Conservation (phyloP, 2,797 vertebrate species). For the Oreochromis grahami region DNA sequence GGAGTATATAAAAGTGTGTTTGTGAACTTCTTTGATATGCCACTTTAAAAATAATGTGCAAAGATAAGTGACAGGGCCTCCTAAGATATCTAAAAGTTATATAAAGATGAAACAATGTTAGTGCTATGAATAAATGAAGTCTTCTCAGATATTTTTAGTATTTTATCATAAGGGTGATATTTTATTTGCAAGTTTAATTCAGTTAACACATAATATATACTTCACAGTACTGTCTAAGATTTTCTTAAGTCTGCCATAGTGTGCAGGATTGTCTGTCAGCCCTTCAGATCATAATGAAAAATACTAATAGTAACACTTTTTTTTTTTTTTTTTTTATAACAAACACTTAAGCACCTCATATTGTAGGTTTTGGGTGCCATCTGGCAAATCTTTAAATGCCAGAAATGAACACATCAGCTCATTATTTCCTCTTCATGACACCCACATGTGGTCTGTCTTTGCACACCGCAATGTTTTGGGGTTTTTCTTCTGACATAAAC, state of each 20-base stretch:
- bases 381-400: neutral
- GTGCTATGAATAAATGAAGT: neutral
- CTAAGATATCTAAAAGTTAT: conserved; percentile 17
- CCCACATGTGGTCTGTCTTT: neutral
- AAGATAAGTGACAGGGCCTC: neutral
- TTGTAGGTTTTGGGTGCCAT: neutral
- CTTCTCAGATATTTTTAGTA: neutral
- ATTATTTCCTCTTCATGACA: neutral
- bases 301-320: neutral
- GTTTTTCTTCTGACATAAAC: neutral
- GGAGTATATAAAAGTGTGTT: neutral
- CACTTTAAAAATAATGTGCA: neutral
- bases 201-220: neutral
- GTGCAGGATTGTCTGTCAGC: neutral
- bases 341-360: neutral
- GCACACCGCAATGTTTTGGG: neutral
- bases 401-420: neutral
- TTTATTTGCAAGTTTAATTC: neutral
- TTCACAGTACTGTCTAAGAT: neutral
- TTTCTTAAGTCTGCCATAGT: neutral
- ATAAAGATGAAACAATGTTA: conserved; percentile 8
- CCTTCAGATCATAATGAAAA: neutral
- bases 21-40: neutral
- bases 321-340: neutral
- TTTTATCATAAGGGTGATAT: neutral